These are phyloP conservation scores for Emydura subglobosa DNA, from an alignment of 2,113 vertebrate species.

Conservation along the genomic window DNA sequence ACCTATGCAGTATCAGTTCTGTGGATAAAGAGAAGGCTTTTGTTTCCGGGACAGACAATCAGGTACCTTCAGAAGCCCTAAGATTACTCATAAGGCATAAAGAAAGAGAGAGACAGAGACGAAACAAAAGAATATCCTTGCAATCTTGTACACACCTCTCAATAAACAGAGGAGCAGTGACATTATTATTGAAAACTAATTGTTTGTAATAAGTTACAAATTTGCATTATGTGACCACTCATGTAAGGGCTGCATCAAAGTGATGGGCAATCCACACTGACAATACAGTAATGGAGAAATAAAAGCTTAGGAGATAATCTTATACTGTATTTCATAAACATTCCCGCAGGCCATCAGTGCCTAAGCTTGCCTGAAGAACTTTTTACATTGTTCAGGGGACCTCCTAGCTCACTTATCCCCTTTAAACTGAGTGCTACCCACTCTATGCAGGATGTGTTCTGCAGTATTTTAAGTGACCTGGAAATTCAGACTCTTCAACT, in stretches of 20 bases:
- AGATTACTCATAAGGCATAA: background rate
- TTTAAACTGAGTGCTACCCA: background rate
- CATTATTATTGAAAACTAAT: background rate
- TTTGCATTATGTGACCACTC: background rate
- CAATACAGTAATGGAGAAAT: conserved; percentile 1
- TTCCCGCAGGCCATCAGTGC: background rate
- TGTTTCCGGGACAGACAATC: background rate
- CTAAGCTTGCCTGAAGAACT: background rate
- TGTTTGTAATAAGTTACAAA: background rate
- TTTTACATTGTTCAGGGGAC: background rate
- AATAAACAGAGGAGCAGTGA: background rate
- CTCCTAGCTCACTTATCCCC: background rate
- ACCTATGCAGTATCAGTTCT: background rate
- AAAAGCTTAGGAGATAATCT: background rate
- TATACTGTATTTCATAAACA: background rate
- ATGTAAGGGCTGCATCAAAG: background rate
- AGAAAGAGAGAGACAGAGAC: background rate
- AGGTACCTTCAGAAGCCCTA: background rate
- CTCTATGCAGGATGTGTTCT: background rate
- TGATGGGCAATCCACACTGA: background rate
- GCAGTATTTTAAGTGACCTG: background rate
- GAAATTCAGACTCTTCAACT: background rate
- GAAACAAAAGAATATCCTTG: background rate
- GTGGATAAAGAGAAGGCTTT: background rate
- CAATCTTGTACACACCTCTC: background rate